Evolutionary conservation across 2,888 invertebrate genomes (phyloP), one percentile per base, ranked within the genome.

Genomic region (Oscheius sp.): DNA sequence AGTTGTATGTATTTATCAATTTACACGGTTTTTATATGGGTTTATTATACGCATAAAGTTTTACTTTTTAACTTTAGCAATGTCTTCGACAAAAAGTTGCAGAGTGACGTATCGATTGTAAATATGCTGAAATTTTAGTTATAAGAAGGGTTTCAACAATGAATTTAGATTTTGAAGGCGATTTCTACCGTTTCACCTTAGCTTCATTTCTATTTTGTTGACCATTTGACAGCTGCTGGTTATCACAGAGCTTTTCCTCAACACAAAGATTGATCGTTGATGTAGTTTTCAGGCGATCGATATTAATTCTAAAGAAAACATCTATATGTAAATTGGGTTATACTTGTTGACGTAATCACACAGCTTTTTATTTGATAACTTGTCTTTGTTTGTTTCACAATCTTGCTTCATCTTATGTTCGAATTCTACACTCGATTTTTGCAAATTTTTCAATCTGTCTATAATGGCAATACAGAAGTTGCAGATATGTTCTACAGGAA

Each of bases 391-490:
- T 47, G 28, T 45, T 9, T n/a, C n/a, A n/a, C n/a, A n/a, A n/a
- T n/a, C n/a, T n/a, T n/a, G n/a, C n/a, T n/a, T n/a, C n/a, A n/a
- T n/a, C n/a, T n/a, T n/a, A n/a, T n/a, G n/a, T 47, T 72, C 72
- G 44, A 75, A 75, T 66, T 75, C 62, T 0, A 36, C 9, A 5
- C 73, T 73, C 0, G 50, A 67, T 8, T 59, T 32, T 30, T 75
- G 72, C 14, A 70, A 24, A 17, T 69, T 62, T 22, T 75, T 75
- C 50, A 75, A 24, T 28, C 67, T 69, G 4, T 70, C 30, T n/a
- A 75, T 71, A 12, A 73, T 69, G 2, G 71, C 71, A 41, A 73
- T 67, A 28, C 75, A 75, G 33, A 75, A 75, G 30, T 75, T 73
- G 28, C 75, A 75, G 8, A 75, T 57, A 30, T 66, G 69, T 41